phyloP scores from a whole-genome alignment of 53 echinoderm and acorn worm genomes.

The Stichopus horrens region DNA sequence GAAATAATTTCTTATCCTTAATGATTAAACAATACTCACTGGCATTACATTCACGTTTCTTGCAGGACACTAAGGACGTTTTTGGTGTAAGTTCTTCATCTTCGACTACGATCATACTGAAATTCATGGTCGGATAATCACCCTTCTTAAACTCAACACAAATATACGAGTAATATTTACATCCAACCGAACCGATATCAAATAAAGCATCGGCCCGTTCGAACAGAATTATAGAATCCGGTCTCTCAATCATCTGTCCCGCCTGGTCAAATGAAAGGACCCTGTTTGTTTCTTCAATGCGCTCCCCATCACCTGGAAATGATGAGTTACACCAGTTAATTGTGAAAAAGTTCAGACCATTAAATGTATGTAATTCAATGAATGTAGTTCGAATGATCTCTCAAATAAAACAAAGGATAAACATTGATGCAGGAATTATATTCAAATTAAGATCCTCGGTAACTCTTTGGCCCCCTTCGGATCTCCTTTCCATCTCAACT shows the following conservation, averaged over 20 bases:
- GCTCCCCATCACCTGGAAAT: conserved; percentile 32
- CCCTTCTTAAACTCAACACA: conserved; percentile 27
- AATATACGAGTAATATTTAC: not conserved
- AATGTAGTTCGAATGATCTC: no score
- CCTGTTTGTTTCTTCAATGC: not conserved
- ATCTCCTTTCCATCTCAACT: no score
- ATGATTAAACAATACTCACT: not conserved
- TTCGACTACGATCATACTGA: conserved; percentile 22
- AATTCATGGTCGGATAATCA: not conserved
- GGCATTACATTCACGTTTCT: not conserved
- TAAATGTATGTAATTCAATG: not conserved
- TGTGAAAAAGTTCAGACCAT: not conserved
- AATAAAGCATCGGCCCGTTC: not conserved
- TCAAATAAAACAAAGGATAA: no score
- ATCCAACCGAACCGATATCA: conserved; percentile 33
- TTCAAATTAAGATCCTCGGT: no score
- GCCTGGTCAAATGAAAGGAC: conserved; percentile 2
- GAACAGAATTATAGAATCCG: not conserved
- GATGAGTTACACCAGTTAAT: not conserved
- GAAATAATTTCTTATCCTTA: not conserved
- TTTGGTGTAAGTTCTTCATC: not conserved
- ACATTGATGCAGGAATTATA: no score
- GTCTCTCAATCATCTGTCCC: conserved; percentile 3
- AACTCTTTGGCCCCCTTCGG: no score
- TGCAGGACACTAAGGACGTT: not conserved